phyloP scores from a whole-genome alignment of 2,888 invertebrate species.

The Zaprionus lineosus region DNA sequence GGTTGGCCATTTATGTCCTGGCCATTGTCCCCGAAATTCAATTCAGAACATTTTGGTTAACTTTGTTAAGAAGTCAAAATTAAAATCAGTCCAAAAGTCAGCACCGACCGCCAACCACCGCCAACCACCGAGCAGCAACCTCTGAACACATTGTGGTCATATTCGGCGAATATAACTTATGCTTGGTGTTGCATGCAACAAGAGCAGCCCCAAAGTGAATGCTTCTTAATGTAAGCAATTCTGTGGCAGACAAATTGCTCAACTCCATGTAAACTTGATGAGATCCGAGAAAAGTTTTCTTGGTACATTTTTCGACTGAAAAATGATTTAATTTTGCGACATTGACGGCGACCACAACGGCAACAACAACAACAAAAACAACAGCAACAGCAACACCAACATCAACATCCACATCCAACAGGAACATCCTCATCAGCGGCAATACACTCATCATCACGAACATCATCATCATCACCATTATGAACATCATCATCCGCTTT shows the following conservation, averaged over 20 bases:
- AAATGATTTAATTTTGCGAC: constrained; percentile 71
- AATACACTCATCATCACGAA: no score
- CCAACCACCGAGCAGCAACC: no score
- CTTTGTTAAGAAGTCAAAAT: constrained; percentile 78
- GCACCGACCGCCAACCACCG: no score
- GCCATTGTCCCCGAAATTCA: constrained; percentile 66
- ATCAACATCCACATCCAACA: no score
- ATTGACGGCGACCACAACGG: constrained; percentile 12
- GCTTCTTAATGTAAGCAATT: constrained; percentile 34
- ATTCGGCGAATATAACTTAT: no score
- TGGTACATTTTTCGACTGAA: constrained; percentile 55
- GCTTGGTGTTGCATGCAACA: no score
- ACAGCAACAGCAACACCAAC: constrained; percentile 7
- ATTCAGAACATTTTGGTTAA: constrained; percentile 67
- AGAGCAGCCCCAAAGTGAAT: constrained; percentile 38
- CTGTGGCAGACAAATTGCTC: constrained; percentile 59
- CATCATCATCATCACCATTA: no score
- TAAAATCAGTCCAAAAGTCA: constrained; percentile 58
- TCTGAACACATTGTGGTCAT: constrained; percentile 64
- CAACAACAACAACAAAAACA: constrained; percentile 46
- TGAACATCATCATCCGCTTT: no score
- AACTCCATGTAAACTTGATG: constrained; percentile 73
- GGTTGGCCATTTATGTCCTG: constrained; percentile 66
- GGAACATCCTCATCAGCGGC: no score
- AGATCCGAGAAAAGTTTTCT: constrained; percentile 59